Evolutionary conservation across 2,113 vertebrate genomes (phyloP).

Genomic region (Etheostoma spectabile): DNA sequence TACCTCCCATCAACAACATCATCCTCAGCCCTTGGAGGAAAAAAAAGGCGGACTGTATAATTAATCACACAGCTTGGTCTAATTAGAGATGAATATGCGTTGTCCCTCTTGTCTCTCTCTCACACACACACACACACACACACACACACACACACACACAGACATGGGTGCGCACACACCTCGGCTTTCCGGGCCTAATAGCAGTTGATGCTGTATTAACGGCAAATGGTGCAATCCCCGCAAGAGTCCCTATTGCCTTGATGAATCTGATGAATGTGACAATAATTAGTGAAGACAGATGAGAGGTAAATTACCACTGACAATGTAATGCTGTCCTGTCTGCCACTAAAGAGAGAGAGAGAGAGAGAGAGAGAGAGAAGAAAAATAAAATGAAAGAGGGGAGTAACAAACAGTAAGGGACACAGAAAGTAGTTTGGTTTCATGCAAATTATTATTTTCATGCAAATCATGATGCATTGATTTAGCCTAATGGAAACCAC

Average conservation of each 20-base stretch:
- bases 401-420: conserved; percentile 60
- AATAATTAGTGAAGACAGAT: conserved; percentile 99
- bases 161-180: conserved; percentile 36
- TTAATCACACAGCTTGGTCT: conserved; percentile 99
- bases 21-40: conserved; percentile 67
- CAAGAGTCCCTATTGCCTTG: conserved; percentile 97
- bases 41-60: conserved; percentile 99
- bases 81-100: conserved; percentile 99
- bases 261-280: conserved; percentile 99
- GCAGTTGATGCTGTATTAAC: conserved; percentile 99
- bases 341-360: conserved; percentile 68
- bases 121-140: conserved; percentile 21
- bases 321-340: conserved; percentile 98
- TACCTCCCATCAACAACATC: conserved; percentile 79
- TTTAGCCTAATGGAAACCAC: conserved; percentile 53
- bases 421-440: conserved; percentile 54
- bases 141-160: conserved; percentile 39
- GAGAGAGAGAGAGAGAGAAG: conserved; percentile 66
- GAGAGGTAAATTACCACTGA: conserved; percentile 99
- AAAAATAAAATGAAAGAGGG: conserved; percentile 31
- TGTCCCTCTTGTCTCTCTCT: conserved; percentile 92
- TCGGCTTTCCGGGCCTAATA: conserved; percentile 86
- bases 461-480: conserved; percentile 59
- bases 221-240: conserved; percentile 98
- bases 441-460: conserved; percentile 75